Evolutionary conservation across 1,140 invertebrate species (phyloP).

Genomic region (Magallana gigas): DNA sequence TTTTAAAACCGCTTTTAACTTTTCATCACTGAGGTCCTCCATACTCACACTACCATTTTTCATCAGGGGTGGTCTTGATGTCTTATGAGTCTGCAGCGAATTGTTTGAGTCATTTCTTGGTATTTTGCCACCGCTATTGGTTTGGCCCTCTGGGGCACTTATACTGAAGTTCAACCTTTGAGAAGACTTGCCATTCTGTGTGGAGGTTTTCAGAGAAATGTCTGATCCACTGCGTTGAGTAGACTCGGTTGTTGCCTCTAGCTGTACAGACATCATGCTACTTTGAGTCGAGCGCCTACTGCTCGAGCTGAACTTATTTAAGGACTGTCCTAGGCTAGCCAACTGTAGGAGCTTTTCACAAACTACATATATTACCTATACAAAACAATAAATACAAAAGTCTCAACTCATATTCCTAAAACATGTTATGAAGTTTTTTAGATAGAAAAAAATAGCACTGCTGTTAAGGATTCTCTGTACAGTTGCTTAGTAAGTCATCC

Average conservation of each 20-base stretch:
- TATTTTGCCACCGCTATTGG: background rate
- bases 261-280: slow-evolving; percentile 16
- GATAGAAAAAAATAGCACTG: no score
- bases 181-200: background rate
- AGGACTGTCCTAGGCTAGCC: slow-evolving; percentile 61
- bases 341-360: slow-evolving; percentile 87
- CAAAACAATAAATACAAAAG: slow-evolving; percentile 54
- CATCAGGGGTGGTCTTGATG: background rate
- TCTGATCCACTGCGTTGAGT: slow-evolving; percentile 13
- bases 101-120: slow-evolving; percentile 2
- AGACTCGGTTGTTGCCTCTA: slow-evolving; percentile 25
- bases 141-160: background rate
- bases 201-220: background rate
- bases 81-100: background rate
- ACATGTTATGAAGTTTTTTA: no score
- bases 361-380: slow-evolving; percentile 87
- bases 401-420: no score
- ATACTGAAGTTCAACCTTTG: background rate
- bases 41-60: slow-evolving; percentile 58
- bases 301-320: slow-evolving; percentile 41
- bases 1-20: slow-evolving; percentile 53
- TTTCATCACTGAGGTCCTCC: slow-evolving; percentile 63
- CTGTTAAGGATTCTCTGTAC: no score
- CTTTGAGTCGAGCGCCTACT: slow-evolving; percentile 6
- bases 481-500: no score